Evolutionary conservation across 2,797 vertebrate species (phyloP).

Genomic region (Rhinella marina): DNA sequence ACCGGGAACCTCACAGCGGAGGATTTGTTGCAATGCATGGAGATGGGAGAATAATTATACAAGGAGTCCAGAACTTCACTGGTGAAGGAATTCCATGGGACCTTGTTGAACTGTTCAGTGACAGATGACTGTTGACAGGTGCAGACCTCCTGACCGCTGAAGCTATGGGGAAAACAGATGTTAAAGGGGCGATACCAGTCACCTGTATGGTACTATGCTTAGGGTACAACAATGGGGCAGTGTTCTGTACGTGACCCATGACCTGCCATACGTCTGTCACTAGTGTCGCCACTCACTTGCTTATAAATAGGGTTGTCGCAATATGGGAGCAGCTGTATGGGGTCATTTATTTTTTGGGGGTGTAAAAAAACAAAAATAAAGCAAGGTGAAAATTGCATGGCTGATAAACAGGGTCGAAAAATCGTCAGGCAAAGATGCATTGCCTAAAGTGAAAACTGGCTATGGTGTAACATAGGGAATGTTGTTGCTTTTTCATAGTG

Average conservation of each 20-base stretch:
- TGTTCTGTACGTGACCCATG: neutral
- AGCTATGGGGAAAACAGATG: conserved; percentile 74
- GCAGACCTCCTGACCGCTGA: conserved; percentile 83
- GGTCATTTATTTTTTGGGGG: neutral
- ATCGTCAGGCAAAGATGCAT: neutral
- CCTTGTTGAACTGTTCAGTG: conserved; percentile 80
- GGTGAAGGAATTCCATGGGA: conserved; percentile 87
- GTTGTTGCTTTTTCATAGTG: too few relatives aligned
- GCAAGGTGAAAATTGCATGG: too few relatives aligned
- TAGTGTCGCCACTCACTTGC: neutral
- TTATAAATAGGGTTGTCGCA: neutral
- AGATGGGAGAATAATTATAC: conserved; percentile 85
- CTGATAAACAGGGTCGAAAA: too few relatives aligned
- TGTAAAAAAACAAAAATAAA: neutral
- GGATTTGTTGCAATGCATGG: conserved; percentile 94
- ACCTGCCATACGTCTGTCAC: neutral
- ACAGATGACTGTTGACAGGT: conserved; percentile 78
- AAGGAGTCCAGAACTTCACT: conserved; percentile 82
- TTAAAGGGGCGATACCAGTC: neutral
- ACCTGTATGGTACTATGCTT: neutral
- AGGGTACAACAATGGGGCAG: neutral
- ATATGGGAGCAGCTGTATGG: neutral
- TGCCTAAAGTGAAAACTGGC: neutral
- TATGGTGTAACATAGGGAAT: too few relatives aligned
- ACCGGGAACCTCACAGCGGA: conserved; percentile 85